These are phyloP conservation scores for Cinara cedri DNA, from an alignment of 2,888 invertebrate genomes.

Conservation along the genomic window DNA sequence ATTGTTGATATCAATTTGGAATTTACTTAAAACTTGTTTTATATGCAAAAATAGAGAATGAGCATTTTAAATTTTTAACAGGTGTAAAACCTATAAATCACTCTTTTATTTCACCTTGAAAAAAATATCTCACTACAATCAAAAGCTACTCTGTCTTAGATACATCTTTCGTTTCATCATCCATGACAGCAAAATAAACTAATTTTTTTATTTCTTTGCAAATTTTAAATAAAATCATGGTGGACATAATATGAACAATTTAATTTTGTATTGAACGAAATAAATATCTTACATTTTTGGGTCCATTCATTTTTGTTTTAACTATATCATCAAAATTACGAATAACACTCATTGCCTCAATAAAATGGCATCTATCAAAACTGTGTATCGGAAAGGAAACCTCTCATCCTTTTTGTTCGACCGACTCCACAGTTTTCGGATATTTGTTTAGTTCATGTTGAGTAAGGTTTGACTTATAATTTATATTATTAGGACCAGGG, in stretches of 20 bases:
- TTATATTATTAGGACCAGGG: too few species aligned
- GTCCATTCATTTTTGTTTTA: background rate
- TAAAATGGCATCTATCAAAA: background rate
- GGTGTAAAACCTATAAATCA: slow-evolving; percentile 18
- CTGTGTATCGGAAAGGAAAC: too few species aligned
- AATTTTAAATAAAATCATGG: background rate
- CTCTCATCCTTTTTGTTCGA: too few species aligned
- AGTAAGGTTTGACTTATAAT: too few species aligned
- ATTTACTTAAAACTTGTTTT: background rate
- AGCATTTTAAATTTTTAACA: slow-evolving; percentile 3
- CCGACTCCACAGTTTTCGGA: too few species aligned
- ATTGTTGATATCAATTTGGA: background rate
- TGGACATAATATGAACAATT: background rate
- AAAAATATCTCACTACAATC: slow-evolving; percentile 17
- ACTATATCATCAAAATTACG: background rate
- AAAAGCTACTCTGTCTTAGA: slow-evolving; percentile 11
- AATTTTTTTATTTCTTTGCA: background rate
- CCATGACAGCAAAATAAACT: background rate
- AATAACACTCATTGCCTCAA: background rate
- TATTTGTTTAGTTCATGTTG: too few species aligned
- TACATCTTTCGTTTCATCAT: background rate
- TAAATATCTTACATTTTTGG: background rate
- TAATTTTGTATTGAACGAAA: background rate
- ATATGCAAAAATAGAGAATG: slow-evolving; percentile 3
- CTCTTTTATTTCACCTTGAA: slow-evolving; percentile 6